phyloP scores from a whole-genome alignment of 2,113 vertebrate species.

The Heliornis fulica region DNA sequence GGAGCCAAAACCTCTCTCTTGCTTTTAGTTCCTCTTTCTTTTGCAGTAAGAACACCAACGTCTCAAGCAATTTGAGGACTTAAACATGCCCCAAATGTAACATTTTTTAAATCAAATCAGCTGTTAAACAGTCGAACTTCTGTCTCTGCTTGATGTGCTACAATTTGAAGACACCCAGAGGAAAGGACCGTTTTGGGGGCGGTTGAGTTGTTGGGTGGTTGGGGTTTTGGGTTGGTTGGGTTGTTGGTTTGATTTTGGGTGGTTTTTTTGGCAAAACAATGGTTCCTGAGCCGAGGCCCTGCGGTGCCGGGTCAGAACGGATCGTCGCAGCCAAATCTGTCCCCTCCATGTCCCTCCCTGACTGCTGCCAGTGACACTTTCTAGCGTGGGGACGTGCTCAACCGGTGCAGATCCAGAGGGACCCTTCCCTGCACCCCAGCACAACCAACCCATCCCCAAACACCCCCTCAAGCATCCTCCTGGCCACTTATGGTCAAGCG shows the following conservation, averaged over 20 bases:
- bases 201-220: neutral
- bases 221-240: too few species aligned
- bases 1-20: conserved; percentile 11
- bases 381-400: neutral
- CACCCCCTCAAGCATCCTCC: neutral
- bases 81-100: conserved; percentile 45
- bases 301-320: neutral
- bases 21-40: conserved; percentile 36
- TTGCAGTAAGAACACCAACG: conserved; percentile 30
- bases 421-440: accelerated
- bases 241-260: too few species aligned
- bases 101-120: conserved; percentile 54
- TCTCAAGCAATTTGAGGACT: conserved; percentile 51
- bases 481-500: neutral
- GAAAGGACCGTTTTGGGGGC: conserved; percentile 9
- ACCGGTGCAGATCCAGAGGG: neutral
- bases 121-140: conserved; percentile 10
- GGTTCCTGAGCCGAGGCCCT: neutral
- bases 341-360: neutral
- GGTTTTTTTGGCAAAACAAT: neutral
- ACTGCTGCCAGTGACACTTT: neutral
- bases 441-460: neutral
- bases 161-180: conserved; percentile 50
- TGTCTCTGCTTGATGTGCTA: conserved; percentile 46
- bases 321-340: neutral